Evolutionary conservation across 2,797 vertebrate species (phyloP).

Genomic region (Merluccius polli): DNA sequence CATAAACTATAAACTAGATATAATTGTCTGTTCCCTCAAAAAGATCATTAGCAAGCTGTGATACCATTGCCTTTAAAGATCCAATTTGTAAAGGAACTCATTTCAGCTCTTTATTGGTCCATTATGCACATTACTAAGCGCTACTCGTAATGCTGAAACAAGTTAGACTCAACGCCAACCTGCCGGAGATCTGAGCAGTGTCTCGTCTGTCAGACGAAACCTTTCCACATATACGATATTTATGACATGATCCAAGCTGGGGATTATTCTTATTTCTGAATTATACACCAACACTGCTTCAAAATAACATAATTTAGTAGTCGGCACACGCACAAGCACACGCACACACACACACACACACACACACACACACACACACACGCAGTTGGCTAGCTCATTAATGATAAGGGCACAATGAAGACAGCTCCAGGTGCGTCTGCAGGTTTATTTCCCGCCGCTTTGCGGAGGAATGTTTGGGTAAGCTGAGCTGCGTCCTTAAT

Average conservation of each 20-base stretch:
- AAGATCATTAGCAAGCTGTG: not conserved
- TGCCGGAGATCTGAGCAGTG: too few species aligned
- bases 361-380: conserved; percentile 20
- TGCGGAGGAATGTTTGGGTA: conserved; percentile 57
- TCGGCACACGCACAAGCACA: conserved; percentile 21
- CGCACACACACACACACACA: conserved; percentile 8
- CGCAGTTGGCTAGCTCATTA: conserved; percentile 50
- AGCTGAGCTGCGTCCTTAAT: conserved; percentile 66
- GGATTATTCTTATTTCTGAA: too few species aligned
- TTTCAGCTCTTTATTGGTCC: too few species aligned
- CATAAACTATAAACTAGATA: not conserved
- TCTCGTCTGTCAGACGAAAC: too few species aligned
- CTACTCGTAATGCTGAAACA: too few species aligned
- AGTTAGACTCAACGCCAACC: too few species aligned
- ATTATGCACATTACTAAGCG: too few species aligned
- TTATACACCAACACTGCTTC: too few species aligned
- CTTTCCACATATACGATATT: too few species aligned
- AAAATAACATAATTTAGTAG: not conserved
- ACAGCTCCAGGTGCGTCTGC: conserved; percentile 27
- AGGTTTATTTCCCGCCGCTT: conserved; percentile 39
- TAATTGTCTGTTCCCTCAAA: not conserved
- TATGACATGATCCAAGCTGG: too few species aligned
- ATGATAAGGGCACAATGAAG: conserved; percentile 65
- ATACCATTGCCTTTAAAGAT: not conserved
- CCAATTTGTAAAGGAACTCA: too few species aligned